phyloP scores from a whole-genome alignment of 2,888 invertebrate species.

The Scaptomyza flava region DNA sequence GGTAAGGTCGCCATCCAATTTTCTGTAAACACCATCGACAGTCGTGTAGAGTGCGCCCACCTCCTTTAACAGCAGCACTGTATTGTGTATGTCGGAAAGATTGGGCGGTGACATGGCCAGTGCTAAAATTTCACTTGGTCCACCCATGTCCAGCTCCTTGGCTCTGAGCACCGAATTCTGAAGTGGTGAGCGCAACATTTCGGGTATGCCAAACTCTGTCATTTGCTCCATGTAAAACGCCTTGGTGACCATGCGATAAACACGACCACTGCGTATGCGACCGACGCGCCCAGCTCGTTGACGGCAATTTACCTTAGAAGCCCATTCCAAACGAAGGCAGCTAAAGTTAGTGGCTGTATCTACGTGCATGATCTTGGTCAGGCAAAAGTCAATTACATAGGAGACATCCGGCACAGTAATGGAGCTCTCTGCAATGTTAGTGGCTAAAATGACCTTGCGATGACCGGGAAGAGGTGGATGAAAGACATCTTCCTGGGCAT shows the following conservation, averaged over 20 bases:
- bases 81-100: slow-evolving; percentile 91
- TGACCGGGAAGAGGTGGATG: slow-evolving; percentile 71
- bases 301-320: slow-evolving; percentile 94
- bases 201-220: slow-evolving; percentile 87
- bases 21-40: slow-evolving; percentile 85
- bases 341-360: slow-evolving; percentile 89
- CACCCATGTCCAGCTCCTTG: slow-evolving; percentile 93
- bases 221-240: slow-evolving; percentile 88
- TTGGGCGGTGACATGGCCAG: slow-evolving; percentile 95
- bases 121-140: slow-evolving; percentile 91
- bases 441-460: slow-evolving; percentile 94
- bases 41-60: slow-evolving; percentile 91
- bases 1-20: slow-evolving; percentile 93
- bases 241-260: slow-evolving; percentile 91
- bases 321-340: slow-evolving; percentile 92
- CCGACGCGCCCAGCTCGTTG: slow-evolving; percentile 97
- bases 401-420: slow-evolving; percentile 95
- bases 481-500: slow-evolving; percentile 89
- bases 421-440: slow-evolving; percentile 97
- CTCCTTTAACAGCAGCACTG: slow-evolving; percentile 93
- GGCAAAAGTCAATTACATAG: slow-evolving; percentile 97
- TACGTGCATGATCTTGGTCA: slow-evolving; percentile 92
- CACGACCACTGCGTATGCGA: slow-evolving; percentile 92
- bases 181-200: slow-evolving; percentile 92
- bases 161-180: slow-evolving; percentile 91